A percentile compares a stretch with the other conserved stretches of the same genome.
Evolutionary conservation across 2,113 vertebrate genomes (phyloP).

Genomic region (Carassius gibelio): DNA sequence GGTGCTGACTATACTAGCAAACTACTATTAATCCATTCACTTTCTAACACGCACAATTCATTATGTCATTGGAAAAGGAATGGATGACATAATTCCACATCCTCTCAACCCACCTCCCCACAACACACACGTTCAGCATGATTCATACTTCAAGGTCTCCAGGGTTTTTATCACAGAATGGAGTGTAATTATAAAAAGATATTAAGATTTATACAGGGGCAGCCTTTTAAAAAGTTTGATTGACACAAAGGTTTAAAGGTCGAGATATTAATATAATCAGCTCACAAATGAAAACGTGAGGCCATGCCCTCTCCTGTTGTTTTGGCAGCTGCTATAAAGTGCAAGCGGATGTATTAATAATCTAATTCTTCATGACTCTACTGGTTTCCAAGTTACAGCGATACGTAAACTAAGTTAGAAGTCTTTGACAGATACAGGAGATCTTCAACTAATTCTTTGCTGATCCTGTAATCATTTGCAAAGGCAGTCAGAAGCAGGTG

Average conservation of each 20-base stretch:
- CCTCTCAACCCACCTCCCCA: slow-evolving; percentile 3
- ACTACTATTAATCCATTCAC: slow-evolving; percentile 17
- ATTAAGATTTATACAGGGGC: not conserved
- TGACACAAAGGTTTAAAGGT: slow-evolving; percentile 23
- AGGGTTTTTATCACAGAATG: slow-evolving; percentile 11
- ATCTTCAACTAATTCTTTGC: slow-evolving; percentile 25
- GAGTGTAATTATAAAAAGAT: slow-evolving; percentile 5
- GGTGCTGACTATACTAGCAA: not conserved
- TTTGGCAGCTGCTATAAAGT: slow-evolving; percentile 53
- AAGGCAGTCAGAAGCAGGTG: slow-evolving; percentile 6
- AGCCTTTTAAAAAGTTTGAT: not conserved
- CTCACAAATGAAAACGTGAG: slow-evolving; percentile 44
- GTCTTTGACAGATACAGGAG: slow-evolving; percentile 20
- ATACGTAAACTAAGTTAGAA: slow-evolving; percentile 1
- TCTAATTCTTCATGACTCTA: slow-evolving; percentile 44
- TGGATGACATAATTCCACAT: slow-evolving; percentile 36
- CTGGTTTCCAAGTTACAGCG: slow-evolving; percentile 55
- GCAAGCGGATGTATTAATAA: slow-evolving; percentile 51
- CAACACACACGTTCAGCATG: slow-evolving; percentile 3
- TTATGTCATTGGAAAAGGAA: slow-evolving; percentile 48
- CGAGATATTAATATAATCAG: slow-evolving; percentile 42
- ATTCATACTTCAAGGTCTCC: slow-evolving; percentile 14
- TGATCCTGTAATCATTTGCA: slow-evolving; percentile 26
- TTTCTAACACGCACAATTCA: slow-evolving; percentile 28
- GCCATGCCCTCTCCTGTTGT: slow-evolving; percentile 53